Evolutionary conservation across 2,888 invertebrate genomes (phyloP), one percentile per base, ranked within the genome.

Genomic region (Melipona bicolor): DNA sequence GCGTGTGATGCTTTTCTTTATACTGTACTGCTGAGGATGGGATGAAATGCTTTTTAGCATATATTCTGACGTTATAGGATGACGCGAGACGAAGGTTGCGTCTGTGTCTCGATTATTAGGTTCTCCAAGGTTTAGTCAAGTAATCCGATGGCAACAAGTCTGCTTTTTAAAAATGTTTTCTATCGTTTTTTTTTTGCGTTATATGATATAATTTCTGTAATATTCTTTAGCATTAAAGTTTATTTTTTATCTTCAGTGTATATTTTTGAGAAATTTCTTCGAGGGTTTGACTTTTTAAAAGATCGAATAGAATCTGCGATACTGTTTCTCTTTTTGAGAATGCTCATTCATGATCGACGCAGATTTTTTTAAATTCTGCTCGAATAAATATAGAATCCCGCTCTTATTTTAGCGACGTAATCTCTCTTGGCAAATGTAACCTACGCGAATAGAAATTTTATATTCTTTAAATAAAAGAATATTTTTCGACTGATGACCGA

Each of bases 361-460:
- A 21, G 27, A 24, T 24, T 43, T 43, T 32, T n/a, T 49, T 21
- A 15, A n/a, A 43, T 61, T 56, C 65, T 19, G 3, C 4, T n/a
- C 24, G n/a, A 19, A 9, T 32, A 80, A 74, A 80, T 79, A 73
- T 56, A 80, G 68, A 65, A 24, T 15, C 5, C 9, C n/a, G 72
- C 13, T 69, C 61, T 80, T 80, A 80, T 81, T 73, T 74, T 49
- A 67, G 49, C 32, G 54, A 15, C 36, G 61, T 64, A 54, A 81
- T 80, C 73, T 56, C 62, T 79, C 73, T 64, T 67, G 68, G 67
- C 68, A 65, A 43, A 21, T n/a, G 9, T 19, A 52, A 56, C 62
- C 68, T 62, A 49, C 49, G 67, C 32, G 68, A 81, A 67, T 73
- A 43, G 24, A 68, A 54, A 61, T 67, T 11, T 62, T 62, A 62